phyloP scores from a whole-genome alignment of 1,140 invertebrate species.

The Drosophila funebris region DNA sequence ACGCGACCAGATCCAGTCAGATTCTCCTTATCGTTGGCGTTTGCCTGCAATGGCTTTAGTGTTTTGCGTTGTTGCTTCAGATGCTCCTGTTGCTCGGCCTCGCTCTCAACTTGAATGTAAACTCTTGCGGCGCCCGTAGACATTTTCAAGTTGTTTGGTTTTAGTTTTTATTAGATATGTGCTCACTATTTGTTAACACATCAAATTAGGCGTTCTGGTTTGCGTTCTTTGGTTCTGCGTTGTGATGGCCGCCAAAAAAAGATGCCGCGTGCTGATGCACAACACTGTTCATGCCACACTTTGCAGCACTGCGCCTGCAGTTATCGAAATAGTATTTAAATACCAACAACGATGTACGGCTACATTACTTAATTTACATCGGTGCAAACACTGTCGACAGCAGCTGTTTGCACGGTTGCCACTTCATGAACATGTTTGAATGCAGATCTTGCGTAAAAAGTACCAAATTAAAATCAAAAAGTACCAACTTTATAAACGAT shows the following conservation, averaged over 20 bases:
- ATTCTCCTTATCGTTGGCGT: conserved; percentile 87
- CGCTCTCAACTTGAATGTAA: conserved; percentile 84
- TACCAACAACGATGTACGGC: not conserved
- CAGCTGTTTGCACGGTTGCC: too few relatives aligned
- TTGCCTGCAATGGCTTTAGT: conserved; percentile 86
- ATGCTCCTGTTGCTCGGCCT: conserved; percentile 84
- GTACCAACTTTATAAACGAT: too few relatives aligned
- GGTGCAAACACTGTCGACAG: too few relatives aligned
- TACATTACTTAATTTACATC: not conserved
- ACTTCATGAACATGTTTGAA: too few relatives aligned
- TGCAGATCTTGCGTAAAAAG: too few relatives aligned
- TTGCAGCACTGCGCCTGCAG: not conserved
- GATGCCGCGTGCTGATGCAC: conserved; percentile 36
- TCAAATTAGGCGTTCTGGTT: conserved; percentile 37
- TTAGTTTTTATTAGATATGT: conserved; percentile 22
- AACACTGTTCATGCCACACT: conserved; percentile 13
- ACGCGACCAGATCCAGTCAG: conserved; percentile 84
- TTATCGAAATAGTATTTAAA: not conserved
- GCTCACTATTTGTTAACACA: conserved; percentile 52
- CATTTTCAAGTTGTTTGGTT: conserved; percentile 62
- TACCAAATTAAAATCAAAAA: too few relatives aligned
- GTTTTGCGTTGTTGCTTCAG: conserved; percentile 85
- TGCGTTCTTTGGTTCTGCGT: conserved; percentile 31
- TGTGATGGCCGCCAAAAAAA: conserved; percentile 64
- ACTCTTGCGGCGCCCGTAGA: conserved; percentile 81